A percentile compares a stretch with the other conserved stretches of the same genome.
Evolutionary conservation across 2,888 invertebrate genomes (phyloP).

Genomic region (Eristalis pertinax): DNA sequence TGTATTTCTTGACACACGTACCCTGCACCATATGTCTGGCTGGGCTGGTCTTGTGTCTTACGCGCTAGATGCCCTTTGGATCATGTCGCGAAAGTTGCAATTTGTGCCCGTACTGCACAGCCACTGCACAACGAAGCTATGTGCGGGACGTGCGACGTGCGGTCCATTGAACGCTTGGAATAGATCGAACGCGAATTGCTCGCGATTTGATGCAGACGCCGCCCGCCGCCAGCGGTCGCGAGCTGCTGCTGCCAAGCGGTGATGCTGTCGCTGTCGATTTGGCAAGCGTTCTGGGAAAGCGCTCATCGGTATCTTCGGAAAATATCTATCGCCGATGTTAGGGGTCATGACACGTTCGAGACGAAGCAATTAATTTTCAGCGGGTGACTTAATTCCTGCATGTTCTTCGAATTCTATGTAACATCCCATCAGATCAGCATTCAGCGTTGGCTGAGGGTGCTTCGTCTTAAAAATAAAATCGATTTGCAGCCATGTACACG

Average conservation of each 20-base stretch:
- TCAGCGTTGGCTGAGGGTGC: neutral
- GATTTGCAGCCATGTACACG: neutral
- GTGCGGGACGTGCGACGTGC: slow-evolving; percentile 22
- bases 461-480: slow-evolving; percentile 10
- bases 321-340: slow-evolving; percentile 1
- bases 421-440: neutral
- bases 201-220: slow-evolving; percentile 29
- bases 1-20: slow-evolving; percentile 29
- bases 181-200: slow-evolving; percentile 15
- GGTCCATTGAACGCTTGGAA: neutral
- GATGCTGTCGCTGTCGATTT: slow-evolving; percentile 27
- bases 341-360: slow-evolving; percentile 51
- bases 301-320: neutral
- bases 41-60: slow-evolving; percentile 31
- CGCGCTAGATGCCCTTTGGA: slow-evolving; percentile 47
- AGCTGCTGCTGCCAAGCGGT: neutral
- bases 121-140: slow-evolving; percentile 21
- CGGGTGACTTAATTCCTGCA: slow-evolving; percentile 1
- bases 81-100: slow-evolving; percentile 27
- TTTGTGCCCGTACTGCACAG: slow-evolving; percentile 17
- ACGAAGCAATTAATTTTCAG: slow-evolving; percentile 31
- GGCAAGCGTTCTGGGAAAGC: slow-evolving; percentile 21
- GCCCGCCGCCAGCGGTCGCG: slow-evolving; percentile 5
- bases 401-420: neutral
- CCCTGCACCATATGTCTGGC: slow-evolving; percentile 28